phyloP scores from a whole-genome alignment of 2,888 invertebrate species.

The Antheraea assamensis region DNA sequence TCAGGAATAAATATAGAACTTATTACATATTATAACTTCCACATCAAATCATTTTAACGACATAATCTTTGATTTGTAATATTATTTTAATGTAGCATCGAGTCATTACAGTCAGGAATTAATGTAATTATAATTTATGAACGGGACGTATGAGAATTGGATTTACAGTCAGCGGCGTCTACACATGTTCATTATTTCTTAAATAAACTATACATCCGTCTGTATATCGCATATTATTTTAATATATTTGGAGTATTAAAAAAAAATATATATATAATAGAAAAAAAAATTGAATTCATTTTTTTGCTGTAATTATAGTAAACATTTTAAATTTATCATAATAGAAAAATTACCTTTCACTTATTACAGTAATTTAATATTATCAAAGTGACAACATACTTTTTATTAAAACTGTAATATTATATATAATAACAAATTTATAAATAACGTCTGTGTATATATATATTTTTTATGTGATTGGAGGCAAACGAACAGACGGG shows the following conservation, averaged over 20 bases:
- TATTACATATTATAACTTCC: background rate
- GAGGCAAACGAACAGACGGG: no score
- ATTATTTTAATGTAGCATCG: conserved; percentile 5
- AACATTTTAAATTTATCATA: no score
- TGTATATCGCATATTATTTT: background rate
- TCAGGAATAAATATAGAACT: background rate
- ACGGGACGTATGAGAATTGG: background rate
- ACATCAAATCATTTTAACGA: conserved; percentile 13
- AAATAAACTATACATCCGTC: background rate
- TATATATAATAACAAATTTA: no score
- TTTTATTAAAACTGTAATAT: no score
- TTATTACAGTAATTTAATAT: no score
- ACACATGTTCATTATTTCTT: background rate
- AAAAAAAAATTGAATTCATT: no score
- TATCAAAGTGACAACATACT: no score
- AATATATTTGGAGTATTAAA: background rate
- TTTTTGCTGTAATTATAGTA: no score
- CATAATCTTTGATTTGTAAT: background rate
- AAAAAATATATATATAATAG: background rate
- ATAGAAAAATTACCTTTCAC: no score
- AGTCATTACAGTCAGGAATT: conserved; percentile 5
- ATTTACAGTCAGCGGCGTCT: background rate
- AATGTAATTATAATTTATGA: conserved; percentile 8
- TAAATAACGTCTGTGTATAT: no score
- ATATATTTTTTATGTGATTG: no score